Conservation (phyloP, 2,113 vertebrate species). For the Dromaius novaehollandiae region DNA sequence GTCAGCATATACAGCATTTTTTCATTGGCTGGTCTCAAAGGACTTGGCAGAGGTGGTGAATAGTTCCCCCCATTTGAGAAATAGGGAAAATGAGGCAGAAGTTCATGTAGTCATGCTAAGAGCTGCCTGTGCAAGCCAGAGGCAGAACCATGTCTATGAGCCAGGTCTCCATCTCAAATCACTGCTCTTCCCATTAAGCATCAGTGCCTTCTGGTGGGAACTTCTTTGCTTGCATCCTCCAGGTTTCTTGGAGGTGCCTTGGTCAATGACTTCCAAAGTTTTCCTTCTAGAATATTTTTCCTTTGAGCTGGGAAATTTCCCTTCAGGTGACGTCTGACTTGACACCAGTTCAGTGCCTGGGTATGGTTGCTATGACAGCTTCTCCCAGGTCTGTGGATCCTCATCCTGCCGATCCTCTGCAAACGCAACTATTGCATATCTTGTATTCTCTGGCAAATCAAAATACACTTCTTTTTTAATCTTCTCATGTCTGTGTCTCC, state of each 20-base stretch:
- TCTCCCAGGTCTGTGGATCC: neutral
- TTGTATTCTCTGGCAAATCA: neutral
- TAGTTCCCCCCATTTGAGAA: neutral
- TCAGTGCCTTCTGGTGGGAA: neutral
- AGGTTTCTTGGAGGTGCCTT: neutral
- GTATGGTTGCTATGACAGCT: conserved; percentile 25
- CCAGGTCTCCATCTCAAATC: neutral
- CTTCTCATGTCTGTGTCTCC: neutral
- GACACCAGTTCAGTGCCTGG: neutral
- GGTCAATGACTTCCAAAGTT: neutral
- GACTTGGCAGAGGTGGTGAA: neutral
- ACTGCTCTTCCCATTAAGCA: neutral
- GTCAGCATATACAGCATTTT: neutral
- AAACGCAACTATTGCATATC: neutral
- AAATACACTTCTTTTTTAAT: conserved; percentile 28
- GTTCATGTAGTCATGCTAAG: neutral
- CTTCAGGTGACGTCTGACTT: neutral
- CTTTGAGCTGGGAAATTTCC: neutral
- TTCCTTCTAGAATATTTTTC: neutral
- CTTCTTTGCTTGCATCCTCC: neutral
- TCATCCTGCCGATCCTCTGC: neutral
- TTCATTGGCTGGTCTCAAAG: neutral
- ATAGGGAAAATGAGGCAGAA: neutral
- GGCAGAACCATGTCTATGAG: neutral
- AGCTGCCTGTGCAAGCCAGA: neutral